Conservation (phyloP, 2,888 invertebrate genomes). For the Sarcophaga variegata region DNA sequence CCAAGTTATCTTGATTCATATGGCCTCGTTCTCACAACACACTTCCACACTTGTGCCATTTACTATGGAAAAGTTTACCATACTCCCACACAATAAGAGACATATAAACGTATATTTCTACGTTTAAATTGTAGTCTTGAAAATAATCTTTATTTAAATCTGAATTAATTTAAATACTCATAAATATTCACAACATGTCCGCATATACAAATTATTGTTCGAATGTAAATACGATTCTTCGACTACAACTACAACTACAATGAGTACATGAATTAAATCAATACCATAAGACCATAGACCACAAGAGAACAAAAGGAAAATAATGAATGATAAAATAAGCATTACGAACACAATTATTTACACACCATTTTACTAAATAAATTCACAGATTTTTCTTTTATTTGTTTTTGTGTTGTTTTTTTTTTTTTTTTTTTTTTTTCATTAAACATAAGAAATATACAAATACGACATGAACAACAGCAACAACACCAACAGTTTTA, state of each 20-base stretch:
- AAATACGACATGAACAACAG: constrained; percentile 48
- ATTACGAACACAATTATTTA: constrained; percentile 66
- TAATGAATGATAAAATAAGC: constrained; percentile 50
- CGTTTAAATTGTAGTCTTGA: constrained; percentile 9
- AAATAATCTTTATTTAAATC: constrained; percentile 44
- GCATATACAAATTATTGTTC: constrained; percentile 47
- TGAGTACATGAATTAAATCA: constrained; percentile 47
- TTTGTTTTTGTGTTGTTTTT: constrained; percentile 15
- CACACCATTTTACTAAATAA: constrained; percentile 57
- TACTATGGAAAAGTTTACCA: background rate
- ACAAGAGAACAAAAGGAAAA: constrained; percentile 47
- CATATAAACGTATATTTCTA: background rate
- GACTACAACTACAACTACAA: background rate
- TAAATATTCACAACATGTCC: constrained; percentile 56
- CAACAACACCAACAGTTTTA: background rate
- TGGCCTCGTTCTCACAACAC: background rate
- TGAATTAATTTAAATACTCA: constrained; percentile 50
- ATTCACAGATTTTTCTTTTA: constrained; percentile 33
- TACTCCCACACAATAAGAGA: background rate
- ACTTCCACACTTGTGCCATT: background rate
- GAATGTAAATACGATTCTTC: background rate
- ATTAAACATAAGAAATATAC: constrained; percentile 49
- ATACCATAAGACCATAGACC: constrained; percentile 28
- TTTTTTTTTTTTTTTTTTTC: constrained; percentile 28
- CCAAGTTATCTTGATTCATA: background rate